phyloP scores from a whole-genome alignment of 2,797 vertebrate species.

The Falco concolor region DNA sequence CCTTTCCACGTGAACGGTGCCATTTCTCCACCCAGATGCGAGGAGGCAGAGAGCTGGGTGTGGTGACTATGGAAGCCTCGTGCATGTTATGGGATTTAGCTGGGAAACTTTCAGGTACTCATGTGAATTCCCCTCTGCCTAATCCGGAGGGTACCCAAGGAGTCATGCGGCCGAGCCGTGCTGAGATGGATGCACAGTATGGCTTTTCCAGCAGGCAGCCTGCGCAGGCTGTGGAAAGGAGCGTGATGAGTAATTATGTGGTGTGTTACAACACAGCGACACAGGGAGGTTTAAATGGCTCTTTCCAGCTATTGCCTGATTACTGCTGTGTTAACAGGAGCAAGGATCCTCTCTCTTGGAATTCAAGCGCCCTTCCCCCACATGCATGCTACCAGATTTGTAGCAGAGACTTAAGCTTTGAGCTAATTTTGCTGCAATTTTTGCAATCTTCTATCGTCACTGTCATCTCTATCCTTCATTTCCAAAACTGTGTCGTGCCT shows the following conservation, averaged over 20 bases:
- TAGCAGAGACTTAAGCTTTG: background rate
- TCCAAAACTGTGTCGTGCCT: background rate
- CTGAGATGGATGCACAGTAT: background rate
- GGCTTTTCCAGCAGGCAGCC: background rate
- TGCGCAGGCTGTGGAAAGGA: background rate
- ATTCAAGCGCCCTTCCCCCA: background rate
- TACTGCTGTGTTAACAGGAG: background rate
- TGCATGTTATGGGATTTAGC: background rate
- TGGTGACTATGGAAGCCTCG: rapidly evolving
- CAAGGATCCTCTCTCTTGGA: background rate
- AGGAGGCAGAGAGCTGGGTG: background rate
- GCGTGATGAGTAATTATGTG: background rate
- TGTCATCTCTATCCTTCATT: background rate
- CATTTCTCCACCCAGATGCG: background rate
- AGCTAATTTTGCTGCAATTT: background rate
- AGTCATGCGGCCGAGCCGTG: rapidly evolving
- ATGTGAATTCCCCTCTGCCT: background rate
- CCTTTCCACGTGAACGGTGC: background rate
- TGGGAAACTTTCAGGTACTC: background rate
- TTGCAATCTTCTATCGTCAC: background rate
- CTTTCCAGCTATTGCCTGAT: constrained; percentile 2
- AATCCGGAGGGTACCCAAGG: background rate
- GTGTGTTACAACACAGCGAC: constrained; percentile 1
- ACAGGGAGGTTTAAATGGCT: background rate
- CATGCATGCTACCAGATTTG: background rate